Conservation (phyloP, 2,888 invertebrate species). For the Neria commutata region DNA sequence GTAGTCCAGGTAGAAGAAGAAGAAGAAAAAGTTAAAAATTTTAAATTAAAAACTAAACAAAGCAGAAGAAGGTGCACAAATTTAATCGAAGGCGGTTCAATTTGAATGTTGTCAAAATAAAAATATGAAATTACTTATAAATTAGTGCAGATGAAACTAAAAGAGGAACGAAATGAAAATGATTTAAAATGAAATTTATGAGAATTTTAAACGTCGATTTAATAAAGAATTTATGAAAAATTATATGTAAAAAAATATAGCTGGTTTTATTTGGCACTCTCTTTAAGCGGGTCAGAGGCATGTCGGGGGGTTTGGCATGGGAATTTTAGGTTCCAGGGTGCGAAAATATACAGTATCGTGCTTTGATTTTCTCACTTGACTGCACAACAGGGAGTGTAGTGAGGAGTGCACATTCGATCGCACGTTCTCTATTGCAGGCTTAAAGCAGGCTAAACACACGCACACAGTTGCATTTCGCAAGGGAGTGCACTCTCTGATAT, state of each 20-base stretch:
- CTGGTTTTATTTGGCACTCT: too few relatives aligned
- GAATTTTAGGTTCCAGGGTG: too few relatives aligned
- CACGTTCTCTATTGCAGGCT: too few relatives aligned
- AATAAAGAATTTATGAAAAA: constrained; percentile 57
- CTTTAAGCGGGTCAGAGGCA: too few relatives aligned
- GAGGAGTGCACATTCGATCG: too few relatives aligned
- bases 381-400: too few relatives aligned
- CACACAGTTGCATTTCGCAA: too few relatives aligned
- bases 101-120: background rate
- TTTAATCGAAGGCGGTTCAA: background rate
- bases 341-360: too few relatives aligned
- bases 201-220: constrained; percentile 55
- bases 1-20: constrained; percentile 6
- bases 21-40: constrained; percentile 25
- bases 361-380: too few relatives aligned
- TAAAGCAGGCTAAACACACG: too few relatives aligned
- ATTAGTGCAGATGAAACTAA: constrained; percentile 23
- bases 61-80: background rate
- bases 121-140: constrained; percentile 17
- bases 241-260: constrained; percentile 51
- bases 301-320: too few relatives aligned
- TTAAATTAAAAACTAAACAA: constrained; percentile 21
- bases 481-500: too few relatives aligned
- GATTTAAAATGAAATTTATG: constrained; percentile 14
- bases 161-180: constrained; percentile 13